Evolutionary conservation across 2,113 vertebrate species (phyloP).

Genomic region (Erinaceus europaeus): DNA sequence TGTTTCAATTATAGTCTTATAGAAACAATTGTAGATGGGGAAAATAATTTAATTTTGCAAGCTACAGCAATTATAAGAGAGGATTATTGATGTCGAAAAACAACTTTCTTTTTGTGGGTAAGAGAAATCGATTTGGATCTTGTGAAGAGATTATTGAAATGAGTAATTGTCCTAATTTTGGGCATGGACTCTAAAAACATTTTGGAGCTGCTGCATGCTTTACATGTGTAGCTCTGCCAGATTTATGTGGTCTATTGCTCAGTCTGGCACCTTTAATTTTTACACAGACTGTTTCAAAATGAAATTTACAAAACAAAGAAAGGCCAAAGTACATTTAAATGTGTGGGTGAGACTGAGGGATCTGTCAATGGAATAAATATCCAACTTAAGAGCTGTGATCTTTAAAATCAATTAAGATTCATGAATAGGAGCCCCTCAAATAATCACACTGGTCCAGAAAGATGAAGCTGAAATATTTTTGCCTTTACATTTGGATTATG

Average conservation of each 20-base stretch:
- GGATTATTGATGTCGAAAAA: not conserved
- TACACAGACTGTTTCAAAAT: constrained; percentile 50
- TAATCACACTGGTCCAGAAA: not conserved
- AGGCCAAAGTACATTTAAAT: constrained; percentile 55
- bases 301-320: constrained; percentile 62
- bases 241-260: constrained; percentile 51
- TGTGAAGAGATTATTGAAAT: constrained; percentile 8
- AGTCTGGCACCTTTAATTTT: constrained; percentile 37
- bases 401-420: constrained; percentile 39
- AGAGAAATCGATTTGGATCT: constrained; percentile 31
- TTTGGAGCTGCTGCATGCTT: constrained; percentile 11
- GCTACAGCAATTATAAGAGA: not conserved
- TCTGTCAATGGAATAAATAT: constrained; percentile 40
- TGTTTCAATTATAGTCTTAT: not conserved
- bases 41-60: too few relatives aligned
- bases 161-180: constrained; percentile 22
- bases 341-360: not conserved
- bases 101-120: not conserved
- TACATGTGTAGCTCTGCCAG: constrained; percentile 23
- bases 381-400: constrained; percentile 16
- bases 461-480: not conserved
- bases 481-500: not conserved
- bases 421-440: constrained; percentile 23
- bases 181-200: constrained; percentile 12
- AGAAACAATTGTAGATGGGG: too few relatives aligned